Conservation (phyloP, 30 jellyfish, hydroid and myxozoan genomes). For the Hydra vulgaris region DNA sequence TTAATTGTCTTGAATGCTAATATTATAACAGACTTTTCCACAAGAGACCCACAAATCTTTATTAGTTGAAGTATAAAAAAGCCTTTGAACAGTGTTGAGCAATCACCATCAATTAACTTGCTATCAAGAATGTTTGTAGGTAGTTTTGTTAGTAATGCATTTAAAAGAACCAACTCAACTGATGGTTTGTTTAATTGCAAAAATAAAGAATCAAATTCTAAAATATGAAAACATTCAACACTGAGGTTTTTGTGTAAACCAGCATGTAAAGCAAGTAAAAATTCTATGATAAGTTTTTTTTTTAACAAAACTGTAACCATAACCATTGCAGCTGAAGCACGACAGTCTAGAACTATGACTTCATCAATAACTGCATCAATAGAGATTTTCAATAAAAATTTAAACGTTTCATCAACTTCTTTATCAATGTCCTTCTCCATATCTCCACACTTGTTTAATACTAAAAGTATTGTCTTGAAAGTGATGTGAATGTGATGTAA, state of each 20-base stretch:
- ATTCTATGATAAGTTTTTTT: background rate
- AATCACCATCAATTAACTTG: background rate
- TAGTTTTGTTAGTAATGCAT: constrained; percentile 17
- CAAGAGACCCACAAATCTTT: constrained; percentile 23
- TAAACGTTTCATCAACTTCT: background rate
- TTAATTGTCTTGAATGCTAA: constrained; percentile 38
- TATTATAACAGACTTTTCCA: constrained; percentile 47
- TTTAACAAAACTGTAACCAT: constrained; percentile 23
- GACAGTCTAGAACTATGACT: constrained; percentile 48
- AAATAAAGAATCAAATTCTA: background rate
- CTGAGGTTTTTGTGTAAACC: background rate
- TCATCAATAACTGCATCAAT: constrained; percentile 21
- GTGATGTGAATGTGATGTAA: background rate
- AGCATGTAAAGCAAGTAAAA: background rate
- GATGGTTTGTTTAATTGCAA: background rate
- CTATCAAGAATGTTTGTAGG: background rate
- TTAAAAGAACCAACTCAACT: background rate
- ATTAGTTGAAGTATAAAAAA: constrained; percentile 7
- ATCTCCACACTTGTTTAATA: constrained; percentile 17
- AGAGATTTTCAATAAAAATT: constrained; percentile 1
- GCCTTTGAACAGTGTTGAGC: background rate
- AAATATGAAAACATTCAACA: background rate
- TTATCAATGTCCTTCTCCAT: background rate
- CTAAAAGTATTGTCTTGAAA: constrained; percentile 17
- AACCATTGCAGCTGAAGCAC: constrained; percentile 66